Evolutionary conservation across 2,113 vertebrate genomes (phyloP).

Genomic region (Myiagra hebetior): DNA sequence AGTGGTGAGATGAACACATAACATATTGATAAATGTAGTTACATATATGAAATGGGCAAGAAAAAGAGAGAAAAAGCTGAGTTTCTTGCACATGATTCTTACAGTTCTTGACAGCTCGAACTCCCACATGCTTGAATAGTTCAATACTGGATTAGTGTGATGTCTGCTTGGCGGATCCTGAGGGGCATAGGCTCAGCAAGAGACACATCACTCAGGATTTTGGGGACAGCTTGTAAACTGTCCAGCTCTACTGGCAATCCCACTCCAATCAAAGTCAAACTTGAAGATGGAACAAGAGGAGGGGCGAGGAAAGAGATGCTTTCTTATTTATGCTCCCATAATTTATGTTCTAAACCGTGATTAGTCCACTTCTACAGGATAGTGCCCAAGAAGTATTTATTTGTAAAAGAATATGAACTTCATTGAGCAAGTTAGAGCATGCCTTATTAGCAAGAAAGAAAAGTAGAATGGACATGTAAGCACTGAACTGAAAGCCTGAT

Average conservation of each 20-base stretch:
- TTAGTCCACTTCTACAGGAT: neutral
- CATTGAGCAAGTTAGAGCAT: neutral
- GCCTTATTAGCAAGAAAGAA: neutral
- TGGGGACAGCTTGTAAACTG: constrained; percentile 30
- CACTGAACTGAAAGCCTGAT: neutral
- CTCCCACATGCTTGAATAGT: constrained; percentile 63
- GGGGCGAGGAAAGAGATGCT: accelerated
- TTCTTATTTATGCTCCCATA: neutral
- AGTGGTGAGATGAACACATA: constrained; percentile 11
- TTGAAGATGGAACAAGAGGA: neutral
- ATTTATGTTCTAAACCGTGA: neutral
- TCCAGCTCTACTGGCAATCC: neutral
- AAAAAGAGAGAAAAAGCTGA: constrained; percentile 26
- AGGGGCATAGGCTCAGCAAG: neutral
- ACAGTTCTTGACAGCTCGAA: constrained; percentile 61
- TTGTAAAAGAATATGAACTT: neutral
- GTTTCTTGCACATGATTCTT: constrained; percentile 52
- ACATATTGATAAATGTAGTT: constrained; percentile 48
- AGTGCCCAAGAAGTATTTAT: neutral
- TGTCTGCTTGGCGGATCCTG: constrained; percentile 20
- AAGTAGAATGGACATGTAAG: neutral
- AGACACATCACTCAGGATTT: constrained; percentile 13
- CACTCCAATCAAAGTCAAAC: neutral
- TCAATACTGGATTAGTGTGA: constrained; percentile 70
- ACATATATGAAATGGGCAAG: constrained; percentile 24